These are phyloP conservation scores for Erebia epiphron DNA, from an alignment of 2,888 invertebrate genomes.

Conservation along the genomic window DNA sequence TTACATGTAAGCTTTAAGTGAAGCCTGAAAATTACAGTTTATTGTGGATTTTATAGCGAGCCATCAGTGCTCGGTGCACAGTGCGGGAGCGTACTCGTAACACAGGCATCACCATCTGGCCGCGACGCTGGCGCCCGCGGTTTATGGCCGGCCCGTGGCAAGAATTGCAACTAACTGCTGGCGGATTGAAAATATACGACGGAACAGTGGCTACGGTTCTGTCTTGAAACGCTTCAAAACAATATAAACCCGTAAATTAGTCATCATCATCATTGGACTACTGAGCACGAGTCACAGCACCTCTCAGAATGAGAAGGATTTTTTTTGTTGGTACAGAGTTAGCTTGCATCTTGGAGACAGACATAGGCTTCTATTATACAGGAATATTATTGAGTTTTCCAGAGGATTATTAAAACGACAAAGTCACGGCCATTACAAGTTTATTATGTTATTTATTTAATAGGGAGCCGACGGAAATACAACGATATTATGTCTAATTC, in stretches of 20 bases:
- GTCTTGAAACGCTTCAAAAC: neutral
- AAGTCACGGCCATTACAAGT: too few species aligned
- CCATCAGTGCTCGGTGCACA: constrained; percentile 55
- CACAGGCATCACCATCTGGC: constrained; percentile 52
- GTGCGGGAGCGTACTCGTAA: constrained; percentile 48
- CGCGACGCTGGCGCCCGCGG: constrained; percentile 62
- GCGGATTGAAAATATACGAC: constrained; percentile 48
- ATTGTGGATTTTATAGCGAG: constrained; percentile 35
- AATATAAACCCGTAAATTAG: neutral
- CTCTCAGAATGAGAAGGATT: too few species aligned
- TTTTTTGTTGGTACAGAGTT: too few species aligned
- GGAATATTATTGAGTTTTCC: too few species aligned
- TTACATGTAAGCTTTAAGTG: constrained; percentile 29
- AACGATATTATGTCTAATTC: too few species aligned
- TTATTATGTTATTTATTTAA: too few species aligned
- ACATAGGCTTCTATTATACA: too few species aligned
- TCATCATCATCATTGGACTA: too few species aligned
- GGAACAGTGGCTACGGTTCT: neutral
- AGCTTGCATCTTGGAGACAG: too few species aligned
- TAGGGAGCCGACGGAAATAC: too few species aligned
- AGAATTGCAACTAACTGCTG: constrained; percentile 71
- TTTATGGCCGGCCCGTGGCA: constrained; percentile 70
- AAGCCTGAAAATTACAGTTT: constrained; percentile 29
- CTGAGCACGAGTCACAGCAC: too few species aligned
- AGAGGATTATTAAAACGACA: too few species aligned